Base-by-base conservation (phyloP, 2,888 invertebrate species). In the Himalopsyche kuldschensis region DNA sequence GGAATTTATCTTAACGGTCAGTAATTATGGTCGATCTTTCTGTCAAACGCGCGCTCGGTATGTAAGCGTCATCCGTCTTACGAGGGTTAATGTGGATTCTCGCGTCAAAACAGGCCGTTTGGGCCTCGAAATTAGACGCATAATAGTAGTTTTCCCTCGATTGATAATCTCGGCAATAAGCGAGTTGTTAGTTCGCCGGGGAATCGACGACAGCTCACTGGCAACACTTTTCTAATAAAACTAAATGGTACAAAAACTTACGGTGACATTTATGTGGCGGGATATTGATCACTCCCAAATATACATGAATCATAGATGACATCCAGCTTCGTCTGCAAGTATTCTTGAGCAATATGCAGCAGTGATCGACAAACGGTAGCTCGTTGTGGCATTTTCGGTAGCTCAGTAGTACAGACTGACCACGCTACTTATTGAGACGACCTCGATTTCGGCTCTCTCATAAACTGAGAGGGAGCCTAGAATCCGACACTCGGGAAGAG, bases 101-200 rank as follows among this genome's bases (percentile, higher is more conserved):
- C 47, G 10, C 41, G 83, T 83, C 83, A 83, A 80, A 83, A 83
- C 80, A 83, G 47, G 80, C 69, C 83, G 82, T 55, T 82, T 75
- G 46, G 6, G 75, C 80, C 78, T 80, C 76, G 80, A 75, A 79
- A 76, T 83, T 76, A 48, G 79, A 48, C 63, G 75, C 55, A 47
- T 79, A 82, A 79, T 79, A 79, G 82, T 79, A 76, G 75, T 69
- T 46, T 48, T 35, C 32, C 27, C 82, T 82, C 48, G 82, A 82
- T 82, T 82, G 82, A 82, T 82, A 81, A 55, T 46, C 81, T 63
- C 47, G 80, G 24, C 76, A 35, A 79, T 63, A 75, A 78, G 46
- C 46, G 30, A 55, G 75, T 63, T 69, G 79, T 79, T 30, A 79
- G 79, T 82, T 82, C 79, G 55, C 48, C 55, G 63, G 55, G 41